Conservation (phyloP, 2,888 invertebrate species). For the Lasioglossum morio region DNA sequence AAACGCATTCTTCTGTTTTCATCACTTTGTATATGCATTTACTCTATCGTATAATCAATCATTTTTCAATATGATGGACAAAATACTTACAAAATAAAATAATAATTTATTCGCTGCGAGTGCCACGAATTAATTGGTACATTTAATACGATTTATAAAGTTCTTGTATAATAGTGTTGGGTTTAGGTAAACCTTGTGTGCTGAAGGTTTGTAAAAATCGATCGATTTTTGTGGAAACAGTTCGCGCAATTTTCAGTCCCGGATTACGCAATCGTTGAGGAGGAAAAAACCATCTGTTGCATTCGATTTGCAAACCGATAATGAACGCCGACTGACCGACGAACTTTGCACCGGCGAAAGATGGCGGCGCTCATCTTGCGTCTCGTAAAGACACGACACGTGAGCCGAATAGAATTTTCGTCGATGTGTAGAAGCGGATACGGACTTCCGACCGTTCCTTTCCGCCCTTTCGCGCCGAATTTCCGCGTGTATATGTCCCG, state of each 20-base stretch:
- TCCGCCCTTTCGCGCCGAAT: constrained; percentile 41
- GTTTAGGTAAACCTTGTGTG: not conserved
- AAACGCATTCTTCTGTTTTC: not conserved
- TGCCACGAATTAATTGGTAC: not conserved
- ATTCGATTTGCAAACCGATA: not conserved
- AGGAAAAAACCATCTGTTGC: not conserved
- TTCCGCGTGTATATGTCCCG: constrained; percentile 44
- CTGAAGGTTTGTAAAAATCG: not conserved
- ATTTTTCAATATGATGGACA: not conserved
- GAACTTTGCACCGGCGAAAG: constrained; percentile 29
- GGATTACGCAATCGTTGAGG: not conserved
- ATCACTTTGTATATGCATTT: not conserved
- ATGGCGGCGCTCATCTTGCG: constrained; percentile 13
- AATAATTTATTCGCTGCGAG: not conserved
- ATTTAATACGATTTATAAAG: not conserved
- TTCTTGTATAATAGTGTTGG: not conserved
- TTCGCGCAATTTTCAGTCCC: not conserved
- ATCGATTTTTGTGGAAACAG: not conserved
- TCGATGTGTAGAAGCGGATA: constrained; percentile 42
- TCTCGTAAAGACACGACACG: constrained; percentile 11
- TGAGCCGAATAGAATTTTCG: constrained; percentile 60
- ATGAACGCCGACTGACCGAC: constrained; percentile 4
- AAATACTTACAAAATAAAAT: not conserved
- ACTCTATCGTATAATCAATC: not conserved
- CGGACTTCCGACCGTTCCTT: constrained; percentile 51